Evolutionary conservation across 2,797 vertebrate species (phyloP), one percentile per base, ranked within the genome.

Genomic region (Centropyge bicolor): DNA sequence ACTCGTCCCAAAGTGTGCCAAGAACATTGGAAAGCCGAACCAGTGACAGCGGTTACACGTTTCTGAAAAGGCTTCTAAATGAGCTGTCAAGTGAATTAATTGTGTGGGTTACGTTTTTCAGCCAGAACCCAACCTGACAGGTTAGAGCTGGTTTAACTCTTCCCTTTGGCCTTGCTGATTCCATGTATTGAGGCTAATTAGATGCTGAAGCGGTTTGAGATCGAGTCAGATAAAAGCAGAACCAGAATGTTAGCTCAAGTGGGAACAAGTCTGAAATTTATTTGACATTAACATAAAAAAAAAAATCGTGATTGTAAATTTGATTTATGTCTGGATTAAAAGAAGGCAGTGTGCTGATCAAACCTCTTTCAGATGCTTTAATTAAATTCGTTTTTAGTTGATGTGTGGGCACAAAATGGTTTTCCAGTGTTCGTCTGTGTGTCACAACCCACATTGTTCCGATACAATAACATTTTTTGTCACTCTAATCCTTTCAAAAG

Each of bases 401-500:
- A 59, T 7, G 1, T 24, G 12, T 45, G 45, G 46, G 6, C 16
- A 61, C 12, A 38, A 10, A 46, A 12, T n/a, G 0, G n/a, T 24
- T 73, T 63, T 35, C 17, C 31, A 48, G 6, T 57, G 16, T 41
- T 54, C 7, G 19, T 1, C 35, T 45, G 5, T 20, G 11, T 12
- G 16, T 24, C 12, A 41, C 65, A 64, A 24, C 12, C 49, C 16
- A 1, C 43, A 22, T 24, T 67, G 59, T 72, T 52, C 40, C 35
- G 8, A 3, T 2, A 59, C 8, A 55, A 75, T 35, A 20, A 13
- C 2, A 16, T 45, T 35, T 40, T 64, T 74, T 79, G 70, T 77
- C 51, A 8, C 14, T 35, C 36, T 73, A 70, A 83, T 62, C 79
- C 73, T 64, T 76, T 86, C 55, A 62, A 73, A 64, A 43, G 46